Conservation (phyloP, 2,113 vertebrate species). For the Etheostoma spectabile region DNA sequence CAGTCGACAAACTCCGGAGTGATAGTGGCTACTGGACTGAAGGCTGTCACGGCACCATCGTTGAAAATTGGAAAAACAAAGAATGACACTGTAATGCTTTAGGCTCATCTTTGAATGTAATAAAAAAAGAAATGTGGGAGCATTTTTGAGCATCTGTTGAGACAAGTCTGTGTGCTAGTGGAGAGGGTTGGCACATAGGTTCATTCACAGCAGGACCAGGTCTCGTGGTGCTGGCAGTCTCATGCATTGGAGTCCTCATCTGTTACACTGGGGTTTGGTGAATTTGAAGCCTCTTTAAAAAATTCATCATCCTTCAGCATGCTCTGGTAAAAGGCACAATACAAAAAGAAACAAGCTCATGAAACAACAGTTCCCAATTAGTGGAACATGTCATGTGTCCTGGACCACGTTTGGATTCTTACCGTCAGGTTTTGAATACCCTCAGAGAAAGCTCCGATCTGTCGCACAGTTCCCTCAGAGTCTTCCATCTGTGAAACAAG, state of each 20-base stretch:
- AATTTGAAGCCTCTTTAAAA: slow-evolving; percentile 91
- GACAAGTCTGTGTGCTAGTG: slow-evolving; percentile 33
- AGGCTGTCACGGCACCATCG: neutral
- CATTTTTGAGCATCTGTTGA: slow-evolving; percentile 33
- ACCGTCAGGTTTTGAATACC: slow-evolving; percentile 99
- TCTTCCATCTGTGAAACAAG: slow-evolving; percentile 92
- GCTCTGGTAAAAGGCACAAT: slow-evolving; percentile 83
- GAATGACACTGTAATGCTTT: slow-evolving; percentile 50
- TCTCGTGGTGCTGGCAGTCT: slow-evolving; percentile 63
- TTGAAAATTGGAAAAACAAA: slow-evolving; percentile 11
- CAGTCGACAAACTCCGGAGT: slow-evolving; percentile 63
- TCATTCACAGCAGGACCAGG: slow-evolving; percentile 73
- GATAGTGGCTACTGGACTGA: slow-evolving; percentile 23
- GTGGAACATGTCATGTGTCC: no score
- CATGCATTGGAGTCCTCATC: slow-evolving; percentile 94
- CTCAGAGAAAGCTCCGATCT: slow-evolving; percentile 97
- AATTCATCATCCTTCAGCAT: slow-evolving; percentile 98
- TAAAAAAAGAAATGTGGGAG: slow-evolving; percentile 33
- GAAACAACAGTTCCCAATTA: neutral
- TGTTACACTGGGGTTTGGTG: slow-evolving; percentile 91
- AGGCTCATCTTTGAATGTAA: slow-evolving; percentile 58
- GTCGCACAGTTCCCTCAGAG: slow-evolving; percentile 97
- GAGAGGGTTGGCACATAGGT: slow-evolving; percentile 68
- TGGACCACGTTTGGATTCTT: slow-evolving; percentile 55
- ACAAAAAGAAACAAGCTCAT: slow-evolving; percentile 13